A percentile compares a stretch with the other conserved stretches of the same genome.
Evolutionary conservation across 1,140 invertebrate species (phyloP).

Genomic region (Meloidogyne floridensis): DNA sequence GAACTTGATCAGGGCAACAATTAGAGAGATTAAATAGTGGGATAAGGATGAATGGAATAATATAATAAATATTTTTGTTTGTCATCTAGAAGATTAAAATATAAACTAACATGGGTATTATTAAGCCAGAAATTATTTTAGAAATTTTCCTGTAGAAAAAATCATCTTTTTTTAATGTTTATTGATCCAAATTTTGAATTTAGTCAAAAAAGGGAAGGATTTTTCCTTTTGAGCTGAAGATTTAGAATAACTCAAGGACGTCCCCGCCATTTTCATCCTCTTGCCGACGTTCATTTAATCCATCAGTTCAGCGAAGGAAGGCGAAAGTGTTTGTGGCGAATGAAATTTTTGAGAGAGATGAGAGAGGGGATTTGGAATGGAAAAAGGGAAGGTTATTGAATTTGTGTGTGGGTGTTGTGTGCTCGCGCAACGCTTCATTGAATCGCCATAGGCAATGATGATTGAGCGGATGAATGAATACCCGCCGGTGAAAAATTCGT

Average conservation of each 20-base stretch:
- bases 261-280: background rate
- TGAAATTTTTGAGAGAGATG: background rate
- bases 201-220: background rate
- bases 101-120: background rate
- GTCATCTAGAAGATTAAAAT: background rate
- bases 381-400: conserved; percentile 1
- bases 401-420: background rate
- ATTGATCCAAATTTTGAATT: background rate
- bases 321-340: background rate
- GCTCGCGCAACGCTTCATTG: conserved; percentile 5
- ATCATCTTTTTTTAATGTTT: background rate
- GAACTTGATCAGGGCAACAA: conserved; percentile 41
- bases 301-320: background rate
- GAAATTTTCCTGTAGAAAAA: background rate
- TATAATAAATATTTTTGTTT: background rate
- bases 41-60: background rate
- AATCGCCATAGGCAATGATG: background rate
- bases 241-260: background rate
- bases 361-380: background rate
- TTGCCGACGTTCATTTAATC: background rate
- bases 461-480: background rate
- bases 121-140: background rate
- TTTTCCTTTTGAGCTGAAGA: background rate
- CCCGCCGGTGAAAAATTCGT: background rate
- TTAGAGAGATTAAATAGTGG: background rate